Evolutionary conservation across 1,140 invertebrate species (phyloP).

Genomic region (Littorina saxatilis): DNA sequence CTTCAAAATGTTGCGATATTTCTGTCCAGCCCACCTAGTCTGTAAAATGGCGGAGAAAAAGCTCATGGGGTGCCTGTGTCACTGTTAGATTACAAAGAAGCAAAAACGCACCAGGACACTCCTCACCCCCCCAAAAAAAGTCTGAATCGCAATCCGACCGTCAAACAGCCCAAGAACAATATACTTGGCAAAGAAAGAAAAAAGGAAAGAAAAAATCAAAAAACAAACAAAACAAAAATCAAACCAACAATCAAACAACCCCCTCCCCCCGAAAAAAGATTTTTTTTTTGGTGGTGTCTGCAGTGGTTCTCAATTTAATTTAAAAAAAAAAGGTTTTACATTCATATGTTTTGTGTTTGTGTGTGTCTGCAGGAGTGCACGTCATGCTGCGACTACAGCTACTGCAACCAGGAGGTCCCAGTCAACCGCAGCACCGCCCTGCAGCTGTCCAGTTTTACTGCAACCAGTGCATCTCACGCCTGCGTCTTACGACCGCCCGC

Average conservation of each 20-base stretch:
- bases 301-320: not conserved
- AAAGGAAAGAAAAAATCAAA: not conserved
- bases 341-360: not conserved
- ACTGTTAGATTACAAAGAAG: too few species aligned
- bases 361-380: slow-evolving; percentile 53
- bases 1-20: too few species aligned
- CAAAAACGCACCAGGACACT: too few species aligned
- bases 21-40: too few species aligned
- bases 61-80: too few species aligned
- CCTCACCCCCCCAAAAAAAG: too few species aligned
- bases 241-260: too few species aligned
- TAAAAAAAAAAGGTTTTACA: too few species aligned
- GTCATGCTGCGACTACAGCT: slow-evolving; percentile 53
- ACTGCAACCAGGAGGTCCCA: slow-evolving; percentile 56
- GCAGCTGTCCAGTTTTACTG: slow-evolving; percentile 37
- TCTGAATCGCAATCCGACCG: too few species aligned
- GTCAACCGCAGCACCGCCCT: slow-evolving; percentile 44
- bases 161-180: too few species aligned
- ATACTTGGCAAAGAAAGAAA: not conserved
- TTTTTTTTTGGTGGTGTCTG: not conserved
- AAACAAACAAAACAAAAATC: not conserved
- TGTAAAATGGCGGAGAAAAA: too few species aligned
- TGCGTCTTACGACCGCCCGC: not conserved
- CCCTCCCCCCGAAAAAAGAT: too few species aligned
- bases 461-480: not conserved